A percentile compares a stretch with the other conserved stretches of the same genome.
Evolutionary conservation across 1,140 invertebrate species (phyloP).

Genomic region (Phenacoccus solenopsis): DNA sequence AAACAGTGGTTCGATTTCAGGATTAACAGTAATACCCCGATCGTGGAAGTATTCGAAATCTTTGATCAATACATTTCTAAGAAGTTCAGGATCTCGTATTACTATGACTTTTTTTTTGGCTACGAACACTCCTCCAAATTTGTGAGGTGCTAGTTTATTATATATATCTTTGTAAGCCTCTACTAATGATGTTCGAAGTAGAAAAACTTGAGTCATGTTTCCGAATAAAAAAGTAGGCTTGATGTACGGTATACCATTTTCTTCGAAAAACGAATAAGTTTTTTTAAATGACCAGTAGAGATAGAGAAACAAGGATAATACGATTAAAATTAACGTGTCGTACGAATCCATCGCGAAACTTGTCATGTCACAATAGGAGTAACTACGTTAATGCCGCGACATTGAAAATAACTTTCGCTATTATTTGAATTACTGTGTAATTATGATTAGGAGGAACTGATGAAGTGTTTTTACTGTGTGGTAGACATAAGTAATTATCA

Average conservation of each 20-base stretch:
- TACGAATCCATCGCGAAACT: no score
- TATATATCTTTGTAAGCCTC: neutral
- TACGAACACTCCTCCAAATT: slow-evolving; percentile 19
- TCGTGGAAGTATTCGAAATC: slow-evolving; percentile 37
- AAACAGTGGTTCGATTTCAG: slow-evolving; percentile 30
- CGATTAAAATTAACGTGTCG: neutral
- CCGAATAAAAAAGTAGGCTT: neutral
- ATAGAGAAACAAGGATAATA: neutral
- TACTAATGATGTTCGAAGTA: neutral
- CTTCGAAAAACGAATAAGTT: neutral
- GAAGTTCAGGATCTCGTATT: slow-evolving; percentile 35
- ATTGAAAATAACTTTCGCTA: no score
- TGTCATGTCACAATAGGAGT: no score
- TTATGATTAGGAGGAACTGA: no score
- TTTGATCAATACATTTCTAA: slow-evolving; percentile 37
- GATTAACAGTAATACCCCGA: slow-evolving; percentile 22
- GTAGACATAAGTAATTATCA: no score
- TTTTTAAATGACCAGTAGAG: neutral
- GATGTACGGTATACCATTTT: neutral
- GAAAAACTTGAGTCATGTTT: neutral
- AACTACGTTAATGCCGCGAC: no score
- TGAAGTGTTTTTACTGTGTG: no score
- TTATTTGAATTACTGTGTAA: no score
- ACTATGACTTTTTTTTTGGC: slow-evolving; percentile 31
- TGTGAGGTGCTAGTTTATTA: neutral